A percentile compares a stretch with the other conserved stretches of the same genome.
phyloP scores from a whole-genome alignment of 2,113 vertebrate species.

The Zosterops japonicus region DNA sequence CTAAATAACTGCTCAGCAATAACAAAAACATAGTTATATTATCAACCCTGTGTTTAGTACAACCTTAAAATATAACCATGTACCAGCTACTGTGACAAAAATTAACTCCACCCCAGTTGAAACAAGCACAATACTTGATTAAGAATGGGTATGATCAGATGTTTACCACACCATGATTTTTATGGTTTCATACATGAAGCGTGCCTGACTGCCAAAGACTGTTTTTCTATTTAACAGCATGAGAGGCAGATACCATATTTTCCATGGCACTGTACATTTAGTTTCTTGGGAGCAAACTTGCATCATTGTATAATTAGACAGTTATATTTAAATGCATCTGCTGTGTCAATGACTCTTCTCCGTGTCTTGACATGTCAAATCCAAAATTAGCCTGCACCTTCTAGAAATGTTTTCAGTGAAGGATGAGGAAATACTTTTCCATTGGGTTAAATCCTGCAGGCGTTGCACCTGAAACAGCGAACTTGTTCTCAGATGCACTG shows the following conservation, averaged over 20 bases:
- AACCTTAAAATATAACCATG: background rate
- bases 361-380: constrained; percentile 5
- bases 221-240: background rate
- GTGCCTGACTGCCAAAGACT: background rate
- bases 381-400: constrained; percentile 39
- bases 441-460: background rate
- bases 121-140: background rate
- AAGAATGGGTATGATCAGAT: background rate
- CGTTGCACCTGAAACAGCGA: background rate
- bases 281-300: constrained; percentile 59
- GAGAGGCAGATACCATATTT: constrained; percentile 10
- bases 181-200: constrained; percentile 6
- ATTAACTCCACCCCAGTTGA: background rate
- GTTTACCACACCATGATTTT: background rate
- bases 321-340: constrained; percentile 63
- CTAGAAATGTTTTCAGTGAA: constrained; percentile 1
- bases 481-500: background rate
- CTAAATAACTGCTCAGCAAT: background rate
- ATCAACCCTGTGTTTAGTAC: background rate
- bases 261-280: constrained; percentile 37
- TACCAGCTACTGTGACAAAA: background rate
- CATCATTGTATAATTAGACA: constrained; percentile 53
- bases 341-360: constrained; percentile 50
- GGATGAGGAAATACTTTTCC: background rate
- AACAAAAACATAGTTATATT: background rate